A percentile compares a stretch with the other conserved stretches of the same genome.
phyloP scores from a whole-genome alignment of 2,797 vertebrate genomes.

The Paratrypauchen microcephalus region DNA sequence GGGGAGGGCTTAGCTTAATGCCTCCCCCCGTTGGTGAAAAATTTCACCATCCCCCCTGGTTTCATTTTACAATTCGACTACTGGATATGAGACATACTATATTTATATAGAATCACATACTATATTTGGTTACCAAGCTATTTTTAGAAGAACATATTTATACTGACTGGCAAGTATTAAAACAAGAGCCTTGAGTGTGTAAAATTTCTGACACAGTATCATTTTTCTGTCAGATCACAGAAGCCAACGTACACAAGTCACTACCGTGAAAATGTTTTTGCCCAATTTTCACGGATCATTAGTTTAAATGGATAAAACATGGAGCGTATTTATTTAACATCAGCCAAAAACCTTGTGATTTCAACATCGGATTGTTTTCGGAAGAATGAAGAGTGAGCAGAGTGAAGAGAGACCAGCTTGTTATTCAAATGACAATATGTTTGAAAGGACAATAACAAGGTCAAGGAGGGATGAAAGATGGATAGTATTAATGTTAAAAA shows the following conservation, averaged over 20 bases:
- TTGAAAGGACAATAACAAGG: conserved; percentile 50
- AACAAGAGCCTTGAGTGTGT: conserved; percentile 27
- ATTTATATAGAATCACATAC: neutral
- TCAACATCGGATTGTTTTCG: conserved; percentile 53
- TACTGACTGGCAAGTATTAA: conserved; percentile 6
- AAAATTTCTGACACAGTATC: conserved; percentile 19
- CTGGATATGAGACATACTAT: neutral
- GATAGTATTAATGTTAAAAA: conserved; percentile 13
- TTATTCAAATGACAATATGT: conserved; percentile 50
- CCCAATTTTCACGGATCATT: conserved; percentile 53
- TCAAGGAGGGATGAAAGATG: conserved; percentile 39
- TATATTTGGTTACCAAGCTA: neutral
- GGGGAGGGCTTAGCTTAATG: no score
- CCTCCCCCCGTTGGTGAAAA: no score
- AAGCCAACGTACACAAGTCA: conserved; percentile 44
- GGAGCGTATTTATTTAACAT: conserved; percentile 48
- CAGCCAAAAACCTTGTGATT: conserved; percentile 52
- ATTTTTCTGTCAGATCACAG: conserved; percentile 27
- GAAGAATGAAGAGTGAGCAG: conserved; percentile 33
- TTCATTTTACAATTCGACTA: no score
- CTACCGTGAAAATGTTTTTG: conserved; percentile 35
- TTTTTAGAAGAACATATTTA: neutral
- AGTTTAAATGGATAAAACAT: conserved; percentile 50
- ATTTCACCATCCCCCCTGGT: no score
- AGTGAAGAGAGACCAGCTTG: conserved; percentile 38